Evolutionary conservation across 2,797 vertebrate genomes (phyloP), one percentile per base, ranked within the genome.

Genomic region (Lagodon rhomboides): DNA sequence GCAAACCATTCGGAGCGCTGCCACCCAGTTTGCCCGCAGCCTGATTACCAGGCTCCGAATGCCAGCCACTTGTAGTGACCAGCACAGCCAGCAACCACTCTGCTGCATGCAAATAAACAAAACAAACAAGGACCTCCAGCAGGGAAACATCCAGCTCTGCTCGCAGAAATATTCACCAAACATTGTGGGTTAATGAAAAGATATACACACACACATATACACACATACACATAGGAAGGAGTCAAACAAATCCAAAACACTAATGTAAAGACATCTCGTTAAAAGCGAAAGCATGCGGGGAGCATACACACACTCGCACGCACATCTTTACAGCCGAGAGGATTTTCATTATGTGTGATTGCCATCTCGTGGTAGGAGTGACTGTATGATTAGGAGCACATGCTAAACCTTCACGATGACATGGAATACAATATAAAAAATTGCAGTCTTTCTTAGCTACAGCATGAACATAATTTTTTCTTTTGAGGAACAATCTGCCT

Each of bases 21-120:
- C 94, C 94, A 95, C 93, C 92, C 92, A 93, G 93, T 93, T 93
- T 92, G 92, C 93, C 91, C 90, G 83, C 87, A 87, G 91, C 89
- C 90, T 95, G 93, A 95, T 95, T 95, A 94, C 85, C 88, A 87
- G 88, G 86, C 87, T 78, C 68, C 47, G 63, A 74, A 91, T 94
- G 94, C 94, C 94, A 95, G 93, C 74, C 92, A 92, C 93, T 94
- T 91, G 91, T 91, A 93, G 91, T 94, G 93, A 94, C 94, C 92
- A 85, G 44, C 86, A 83, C 80, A 82, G 92, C 92, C 93, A 93
- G 84, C 92, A 93, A 82, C 85, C 92, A 93, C 92, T 94, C 84
- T 87, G 85, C 79, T 76, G 89, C 83, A 88, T 84, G 84, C 84
- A 91, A 94, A 91, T 84, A 91, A 91, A 91, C 87, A 88, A 89